Evolutionary conservation across 2,113 vertebrate genomes (phyloP), one percentile per base, ranked within the genome.

Genomic region (Monopterus albus): DNA sequence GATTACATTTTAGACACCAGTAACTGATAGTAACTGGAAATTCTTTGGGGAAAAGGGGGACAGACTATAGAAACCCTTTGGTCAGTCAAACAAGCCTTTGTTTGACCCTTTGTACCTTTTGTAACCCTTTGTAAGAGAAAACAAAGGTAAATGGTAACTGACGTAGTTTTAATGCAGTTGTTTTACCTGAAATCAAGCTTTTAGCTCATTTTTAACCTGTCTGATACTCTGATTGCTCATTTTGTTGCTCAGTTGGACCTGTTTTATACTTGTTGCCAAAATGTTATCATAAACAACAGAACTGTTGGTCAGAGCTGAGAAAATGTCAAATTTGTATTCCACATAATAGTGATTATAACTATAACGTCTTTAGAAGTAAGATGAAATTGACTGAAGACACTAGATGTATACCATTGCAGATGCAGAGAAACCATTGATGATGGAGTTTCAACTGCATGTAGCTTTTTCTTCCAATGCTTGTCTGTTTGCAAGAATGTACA

Each of bases 381-480:
- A 42, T 59, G 14, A 38, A 55, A 46, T 39, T 71, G 66, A 57
- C 15, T 65, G 36, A 65, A 52, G 29, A 20, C 28, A 38, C 59
- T 40, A 23, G 39, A 35, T 43, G 45, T 51, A 15, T 1, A 21
- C 12, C 2, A 13, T 4, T 42, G 25, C 23, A 26, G 13, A 43
- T 10, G 25, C 31, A 15, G 5, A 52, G 40, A 39, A 61, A 26
- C 28, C 8, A 13, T 20, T 35, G 17, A 2, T 53, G 18, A n/a
- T n/a, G n/a, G 23, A 39, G 38, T 60, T 40, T 15, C 2, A 5
- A 13, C 13, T 6, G 10, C 10, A 15, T 17, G 17, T 38, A 2
- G 7, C 20, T 6, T 7, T 11, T 13, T 56, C 42, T 36, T 43
- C 3, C 15, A 2, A 9, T 28, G 17, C 20, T 40, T 14, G 39